Evolutionary conservation across 2,888 invertebrate genomes (phyloP), one percentile per base, ranked within the genome.

Genomic region (Philaethria dido): DNA sequence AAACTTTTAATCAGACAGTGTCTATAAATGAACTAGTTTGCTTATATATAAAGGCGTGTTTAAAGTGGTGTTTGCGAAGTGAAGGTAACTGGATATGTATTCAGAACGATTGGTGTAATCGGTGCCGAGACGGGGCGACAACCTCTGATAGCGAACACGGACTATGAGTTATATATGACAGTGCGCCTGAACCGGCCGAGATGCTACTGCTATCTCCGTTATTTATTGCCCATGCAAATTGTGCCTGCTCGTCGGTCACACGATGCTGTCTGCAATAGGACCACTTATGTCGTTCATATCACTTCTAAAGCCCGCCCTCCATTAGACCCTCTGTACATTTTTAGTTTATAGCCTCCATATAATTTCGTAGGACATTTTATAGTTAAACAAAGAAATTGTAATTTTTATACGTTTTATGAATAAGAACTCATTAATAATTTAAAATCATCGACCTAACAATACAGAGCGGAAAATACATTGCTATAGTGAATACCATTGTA

Each of bases 191-290:
- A 75, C 76, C 78, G 78, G 77, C 77, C 78, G 76, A 81, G 82
- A 81, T 80, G 70, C 71, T 73, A 71, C 72, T 73, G 80, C 80
- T 87, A 87, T 88, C 86, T 81, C 78, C 75, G 80, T 87, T 88
- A 88, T 89, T 89, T 89, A 90, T 87, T 87, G 83, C 79, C 76
- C 76, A 84, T 84, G 87, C 85, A 86, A 88, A 88, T 89, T 82
- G 80, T 77, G 77, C 74, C 73, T 78, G 79, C 79, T 67, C 66
- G 67, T 60, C 78, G 76, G 80, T 81, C 81, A 77, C 76, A 78
- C 78, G 77, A 77, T 68, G 61, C 74, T 73, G 73, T 72, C 72
- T 64, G 71, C 72, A 69, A 67, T 64, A 69, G 66, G 69, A 65
- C 71, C 72, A 74, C 72, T 75, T 74, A 73, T 66, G 63, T 72